Evolutionary conservation across 2,888 invertebrate species (phyloP), one percentile per base, ranked within the genome.

Genomic region (Stenichneumon culpator): DNA sequence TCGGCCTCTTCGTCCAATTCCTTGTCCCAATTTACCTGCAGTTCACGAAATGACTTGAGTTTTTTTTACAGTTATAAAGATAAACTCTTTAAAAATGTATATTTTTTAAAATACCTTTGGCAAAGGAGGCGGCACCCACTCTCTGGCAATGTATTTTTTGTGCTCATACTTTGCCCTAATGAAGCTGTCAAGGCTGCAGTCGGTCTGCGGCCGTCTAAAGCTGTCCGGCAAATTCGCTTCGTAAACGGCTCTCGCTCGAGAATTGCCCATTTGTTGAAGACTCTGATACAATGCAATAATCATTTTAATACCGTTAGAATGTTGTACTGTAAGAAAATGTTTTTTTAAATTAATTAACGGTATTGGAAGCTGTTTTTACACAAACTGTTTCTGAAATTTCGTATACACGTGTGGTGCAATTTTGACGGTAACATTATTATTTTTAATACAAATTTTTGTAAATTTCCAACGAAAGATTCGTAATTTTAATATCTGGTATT

Each of bases 151-250:
- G 94, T 99, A 99, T 94, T 99, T 99, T 95, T 99, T 99, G 93
- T 98, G 98, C 94, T 99, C 99, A 94, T 99, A 99, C 95, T 99
- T 99, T 86, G 99, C 98, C 87, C 99, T 96, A 90, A 99, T 98
- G 94, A 99, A 99, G 78, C 97, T 97, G 94, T 99, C 99, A 65
- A 99, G 95, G 16, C 98, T 97, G 74, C 98, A 97, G 94, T 99
- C 99, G 86, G 97, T 98, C 94, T 99, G 99, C 2, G 99, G 99
- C 87, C 99, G 96, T 52, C 99, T 96, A 94, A 99, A 99, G 90
- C 97, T 97, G 92, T 99, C 99, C 0, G 99, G 99, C 60, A 99
- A 94, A 94, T 99, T 99, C 0, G 99, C 99, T 94, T 99, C 99
- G 94, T 99, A 99, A 0, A 99, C 99, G 0, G 99, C 99, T 73